Evolutionary conservation across 2,888 invertebrate species (phyloP).

Genomic region (Clanis bilineata): DNA sequence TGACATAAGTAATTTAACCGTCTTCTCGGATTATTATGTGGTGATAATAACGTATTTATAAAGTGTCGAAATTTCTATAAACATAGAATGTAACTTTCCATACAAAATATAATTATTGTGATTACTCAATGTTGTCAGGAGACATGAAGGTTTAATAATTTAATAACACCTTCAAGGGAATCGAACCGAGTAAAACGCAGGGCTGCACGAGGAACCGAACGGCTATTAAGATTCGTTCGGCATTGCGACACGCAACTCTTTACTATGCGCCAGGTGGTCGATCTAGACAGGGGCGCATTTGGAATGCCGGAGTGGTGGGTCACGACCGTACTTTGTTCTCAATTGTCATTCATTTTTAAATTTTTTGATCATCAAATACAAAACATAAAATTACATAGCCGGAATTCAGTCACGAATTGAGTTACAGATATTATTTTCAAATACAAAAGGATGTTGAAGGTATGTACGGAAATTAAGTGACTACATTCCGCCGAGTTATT

Average conservation of each 20-base stretch:
- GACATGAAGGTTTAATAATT: background rate
- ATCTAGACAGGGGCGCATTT: background rate
- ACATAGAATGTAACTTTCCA: background rate
- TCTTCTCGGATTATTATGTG: too few species aligned
- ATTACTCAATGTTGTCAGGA: background rate
- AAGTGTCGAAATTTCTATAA: background rate
- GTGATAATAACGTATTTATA: too few species aligned
- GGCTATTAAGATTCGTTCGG: constrained; percentile 7
- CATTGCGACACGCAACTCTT: constrained; percentile 11
- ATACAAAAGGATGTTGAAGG: too few species aligned
- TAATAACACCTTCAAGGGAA: background rate
- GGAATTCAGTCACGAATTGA: too few species aligned
- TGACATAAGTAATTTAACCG: too few species aligned
- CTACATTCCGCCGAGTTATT: too few species aligned
- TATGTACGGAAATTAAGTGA: too few species aligned
- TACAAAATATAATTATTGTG: background rate
- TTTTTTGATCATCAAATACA: too few species aligned
- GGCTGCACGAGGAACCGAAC: background rate
- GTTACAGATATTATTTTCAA: too few species aligned
- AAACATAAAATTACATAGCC: too few species aligned
- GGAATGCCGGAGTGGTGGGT: background rate
- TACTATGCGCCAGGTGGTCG: constrained; percentile 9
- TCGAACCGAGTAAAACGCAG: background rate
- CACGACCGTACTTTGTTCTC: background rate
- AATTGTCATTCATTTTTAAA: too few species aligned